phyloP scores from a whole-genome alignment of 2,888 invertebrate genomes.

The Malthinus flaveolus region DNA sequence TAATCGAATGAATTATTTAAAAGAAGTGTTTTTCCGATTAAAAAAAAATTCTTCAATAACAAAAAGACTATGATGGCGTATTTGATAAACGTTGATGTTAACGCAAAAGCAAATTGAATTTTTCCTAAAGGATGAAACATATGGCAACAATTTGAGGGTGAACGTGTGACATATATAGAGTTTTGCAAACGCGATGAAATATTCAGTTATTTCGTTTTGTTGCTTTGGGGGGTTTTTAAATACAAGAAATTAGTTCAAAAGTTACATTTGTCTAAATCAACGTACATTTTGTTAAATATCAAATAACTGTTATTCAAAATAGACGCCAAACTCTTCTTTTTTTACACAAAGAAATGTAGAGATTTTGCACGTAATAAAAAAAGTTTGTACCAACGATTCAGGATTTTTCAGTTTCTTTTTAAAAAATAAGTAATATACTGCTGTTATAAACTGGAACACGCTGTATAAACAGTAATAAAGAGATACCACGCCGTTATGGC shows the following conservation, averaged over 20 bases:
- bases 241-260: too few species aligned
- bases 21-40: too few species aligned
- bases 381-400: neutral
- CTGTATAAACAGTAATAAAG: too few species aligned
- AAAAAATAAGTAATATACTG: too few species aligned
- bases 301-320: neutral
- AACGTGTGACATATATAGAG: constrained; percentile 2
- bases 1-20: too few species aligned
- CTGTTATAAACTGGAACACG: too few species aligned
- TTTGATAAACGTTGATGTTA: constrained; percentile 3
- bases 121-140: constrained; percentile 6
- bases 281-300: neutral
- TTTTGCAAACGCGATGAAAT: constrained; percentile 6
- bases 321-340: neutral
- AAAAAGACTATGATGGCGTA: too few species aligned
- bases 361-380: neutral
- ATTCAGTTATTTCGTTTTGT: constrained; percentile 1
- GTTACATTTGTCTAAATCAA: too few species aligned
- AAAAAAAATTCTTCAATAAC: neutral
- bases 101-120: constrained; percentile 6
- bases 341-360: constrained; percentile 4
- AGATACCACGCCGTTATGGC: too few species aligned
- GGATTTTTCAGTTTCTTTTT: neutral
- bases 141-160: constrained; percentile 6
- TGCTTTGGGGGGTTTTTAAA: too few species aligned